Conservation (phyloP, 2,888 invertebrate genomes). For the Lasioglossum morio region DNA sequence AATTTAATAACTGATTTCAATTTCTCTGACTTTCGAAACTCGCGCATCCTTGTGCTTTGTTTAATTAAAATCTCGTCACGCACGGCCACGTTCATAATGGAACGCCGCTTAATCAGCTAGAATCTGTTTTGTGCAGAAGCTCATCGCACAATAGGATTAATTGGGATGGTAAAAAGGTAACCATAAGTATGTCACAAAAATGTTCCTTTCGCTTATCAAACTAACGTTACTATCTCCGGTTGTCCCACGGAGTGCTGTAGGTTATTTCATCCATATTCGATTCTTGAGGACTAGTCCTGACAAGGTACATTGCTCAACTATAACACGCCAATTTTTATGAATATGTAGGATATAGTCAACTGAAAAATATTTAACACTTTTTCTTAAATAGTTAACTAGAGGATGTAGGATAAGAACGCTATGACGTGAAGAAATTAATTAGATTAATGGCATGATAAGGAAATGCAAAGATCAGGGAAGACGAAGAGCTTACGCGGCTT, state of each 20-base stretch:
- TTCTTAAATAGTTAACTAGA: too few relatives aligned
- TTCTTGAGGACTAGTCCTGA: not conserved
- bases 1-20: not conserved
- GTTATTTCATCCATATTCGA: not conserved
- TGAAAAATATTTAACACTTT: too few relatives aligned
- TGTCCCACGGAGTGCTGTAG: not conserved
- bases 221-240: not conserved
- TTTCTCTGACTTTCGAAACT: not conserved
- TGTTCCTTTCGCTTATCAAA: not conserved
- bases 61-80: constrained; percentile 4
- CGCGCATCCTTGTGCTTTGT: not conserved
- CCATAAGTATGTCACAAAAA: not conserved
- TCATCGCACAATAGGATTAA: constrained; percentile 4
- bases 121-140: not conserved
- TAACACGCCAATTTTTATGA: not conserved
- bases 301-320: not conserved
- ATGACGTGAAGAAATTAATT: not conserved
- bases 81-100: not conserved
- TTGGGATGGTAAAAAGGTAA: not conserved
- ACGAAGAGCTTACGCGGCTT: not conserved
- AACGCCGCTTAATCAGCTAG: not conserved
- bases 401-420: too few relatives aligned
- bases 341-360: too few relatives aligned
- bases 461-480: not conserved
- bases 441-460: not conserved